Evolutionary conservation across 2,113 vertebrate species (phyloP).

Genomic region (Tringa solitaria): DNA sequence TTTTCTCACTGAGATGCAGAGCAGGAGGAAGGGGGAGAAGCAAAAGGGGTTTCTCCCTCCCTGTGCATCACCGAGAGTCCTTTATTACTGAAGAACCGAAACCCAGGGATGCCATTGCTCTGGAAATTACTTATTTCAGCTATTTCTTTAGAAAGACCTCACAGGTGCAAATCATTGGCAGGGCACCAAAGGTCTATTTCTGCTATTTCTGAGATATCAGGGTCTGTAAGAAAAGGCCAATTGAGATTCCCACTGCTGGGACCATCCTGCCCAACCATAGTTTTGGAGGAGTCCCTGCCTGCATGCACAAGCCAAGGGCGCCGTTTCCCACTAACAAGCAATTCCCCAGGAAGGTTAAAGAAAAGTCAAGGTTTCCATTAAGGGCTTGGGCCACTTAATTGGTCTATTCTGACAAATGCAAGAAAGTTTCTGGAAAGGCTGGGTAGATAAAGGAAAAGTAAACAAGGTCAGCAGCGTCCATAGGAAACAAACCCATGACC

Average conservation of each 20-base stretch:
- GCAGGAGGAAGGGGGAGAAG: neutral
- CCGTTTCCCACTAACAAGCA: conserved; percentile 7
- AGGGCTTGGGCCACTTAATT: neutral
- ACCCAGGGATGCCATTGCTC: neutral
- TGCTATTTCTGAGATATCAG: neutral
- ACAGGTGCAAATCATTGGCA: neutral
- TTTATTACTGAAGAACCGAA: neutral
- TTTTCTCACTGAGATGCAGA: neutral
- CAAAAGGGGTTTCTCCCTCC: neutral
- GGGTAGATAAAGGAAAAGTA: conserved; percentile 36
- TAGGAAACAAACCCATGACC: neutral
- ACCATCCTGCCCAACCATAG: neutral
- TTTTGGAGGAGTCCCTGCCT: neutral
- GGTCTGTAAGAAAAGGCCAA: neutral
- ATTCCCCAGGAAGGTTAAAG: conserved; percentile 47
- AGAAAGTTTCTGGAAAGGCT: conserved; percentile 6
- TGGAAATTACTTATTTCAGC: neutral
- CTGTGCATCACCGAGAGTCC: neutral
- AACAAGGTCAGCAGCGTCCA: neutral
- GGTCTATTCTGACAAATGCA: neutral
- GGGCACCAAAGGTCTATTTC: neutral
- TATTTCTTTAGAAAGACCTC: neutral
- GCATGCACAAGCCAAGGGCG: neutral
- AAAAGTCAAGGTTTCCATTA: conserved; percentile 58
- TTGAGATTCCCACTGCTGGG: neutral